Evolutionary conservation across 2,797 vertebrate species (phyloP), one percentile per base, ranked within the genome.

Genomic region (Gymnopithys bicolor): DNA sequence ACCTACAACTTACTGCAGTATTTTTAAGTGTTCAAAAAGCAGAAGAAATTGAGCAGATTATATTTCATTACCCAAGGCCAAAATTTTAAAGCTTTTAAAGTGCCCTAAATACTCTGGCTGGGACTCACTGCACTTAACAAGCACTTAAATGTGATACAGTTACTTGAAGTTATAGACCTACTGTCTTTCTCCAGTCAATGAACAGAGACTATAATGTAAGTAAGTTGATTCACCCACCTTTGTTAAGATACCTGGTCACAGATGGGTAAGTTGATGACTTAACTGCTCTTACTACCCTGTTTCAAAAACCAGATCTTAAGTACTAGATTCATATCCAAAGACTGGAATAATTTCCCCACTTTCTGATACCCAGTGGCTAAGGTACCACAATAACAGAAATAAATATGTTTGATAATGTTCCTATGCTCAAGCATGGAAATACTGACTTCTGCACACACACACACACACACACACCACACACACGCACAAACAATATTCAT

Each of bases 61-160:
- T 46, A 25, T 73, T 68, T 73, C 35, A 86, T 63, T 69, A 91
- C 21, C 48, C 18, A 41, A 63, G 35, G 55, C 10, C 80, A 87
- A 93, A 88, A 46, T 19, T 63, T 37, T 62, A 82, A 86, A 70
- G 45, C n/a, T 93, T 81, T 78, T 86, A 48, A 90, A 92, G 74
- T 64, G 68, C 25, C 41, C 56, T 77, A 74, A 92, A 83, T 76
- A 82, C 22, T 41, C 11, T 45, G 32, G 11, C 43, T 86, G 25
- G 37, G 35, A 82, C 43, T 81, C 69, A 35, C 22, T 69, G 39
- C 39, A 62, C 49, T 94, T 48, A 69, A 68, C 13, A 88, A 67
- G 58, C 24, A 69, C 46, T 88, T 90, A 75, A 62, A 58, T 33
- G 30, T 49, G 68, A 75, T 6, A 58, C 39, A 55, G 59, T 73